A percentile compares a stretch with the other conserved stretches of the same genome.
phyloP scores from a whole-genome alignment of 1,140 invertebrate species.

The Conopomorpha cramerella region DNA sequence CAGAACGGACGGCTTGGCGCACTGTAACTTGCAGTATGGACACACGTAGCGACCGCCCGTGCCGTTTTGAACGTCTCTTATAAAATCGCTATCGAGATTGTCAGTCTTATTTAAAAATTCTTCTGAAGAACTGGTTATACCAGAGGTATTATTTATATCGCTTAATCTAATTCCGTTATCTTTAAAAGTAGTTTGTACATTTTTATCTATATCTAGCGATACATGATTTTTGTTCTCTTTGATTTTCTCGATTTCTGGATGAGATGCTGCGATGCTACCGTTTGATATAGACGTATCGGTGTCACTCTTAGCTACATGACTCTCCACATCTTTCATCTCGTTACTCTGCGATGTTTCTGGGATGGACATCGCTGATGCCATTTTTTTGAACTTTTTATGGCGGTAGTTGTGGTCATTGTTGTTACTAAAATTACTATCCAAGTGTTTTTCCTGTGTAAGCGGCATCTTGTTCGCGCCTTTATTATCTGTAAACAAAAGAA shows the following conservation, averaged over 20 bases:
- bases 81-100: conserved; percentile 53
- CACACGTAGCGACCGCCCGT: conserved; percentile 74
- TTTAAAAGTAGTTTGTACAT: conserved; percentile 62
- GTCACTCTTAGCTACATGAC: conserved; percentile 19
- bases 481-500: conserved; percentile 38
- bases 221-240: conserved; percentile 30
- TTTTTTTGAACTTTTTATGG: conserved; percentile 91
- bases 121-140: conserved; percentile 53
- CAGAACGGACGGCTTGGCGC: conserved; percentile 91
- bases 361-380: conserved; percentile 67
- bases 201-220: conserved; percentile 30
- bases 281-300: conserved; percentile 40
- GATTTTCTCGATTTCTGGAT: conserved; percentile 50
- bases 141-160: conserved; percentile 55
- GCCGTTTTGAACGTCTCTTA: conserved; percentile 49
- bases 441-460: conserved; percentile 51
- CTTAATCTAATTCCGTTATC: conserved; percentile 50
- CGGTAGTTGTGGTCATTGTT: conserved; percentile 78
- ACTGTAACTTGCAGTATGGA: conserved; percentile 84
- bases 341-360: conserved; percentile 30
- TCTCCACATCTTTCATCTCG: conserved; percentile 39
- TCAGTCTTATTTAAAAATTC: conserved; percentile 58
- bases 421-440: conserved; percentile 52
- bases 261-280: conserved; percentile 47
- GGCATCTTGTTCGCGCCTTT: conserved; percentile 46